Evolutionary conservation across 2,797 vertebrate genomes (phyloP).

Genomic region (Aldrovandia affinis): DNA sequence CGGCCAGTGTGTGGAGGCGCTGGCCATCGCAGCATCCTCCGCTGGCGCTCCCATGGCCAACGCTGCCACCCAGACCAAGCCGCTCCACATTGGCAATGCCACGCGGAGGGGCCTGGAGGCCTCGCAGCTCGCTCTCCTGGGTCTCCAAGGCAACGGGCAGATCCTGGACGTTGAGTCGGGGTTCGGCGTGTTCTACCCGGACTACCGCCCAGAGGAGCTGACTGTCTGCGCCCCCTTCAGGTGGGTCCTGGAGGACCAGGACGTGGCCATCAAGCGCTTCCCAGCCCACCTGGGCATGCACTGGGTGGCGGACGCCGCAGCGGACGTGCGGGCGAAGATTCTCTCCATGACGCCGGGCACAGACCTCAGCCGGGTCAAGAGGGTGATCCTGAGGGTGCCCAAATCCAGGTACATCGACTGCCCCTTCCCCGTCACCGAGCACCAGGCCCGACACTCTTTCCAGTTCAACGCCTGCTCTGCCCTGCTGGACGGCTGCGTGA

Average conservation of each 20-base stretch:
- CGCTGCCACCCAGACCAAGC: constrained; percentile 91
- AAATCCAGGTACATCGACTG: constrained; percentile 84
- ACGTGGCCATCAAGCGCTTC: constrained; percentile 87
- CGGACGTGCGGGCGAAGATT: constrained; percentile 72
- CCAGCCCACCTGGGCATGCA: constrained; percentile 91
- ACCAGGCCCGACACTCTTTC: constrained; percentile 92
- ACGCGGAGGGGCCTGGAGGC: constrained; percentile 86
- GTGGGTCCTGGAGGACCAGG: constrained; percentile 88
- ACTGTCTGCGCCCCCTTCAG: constrained; percentile 65
- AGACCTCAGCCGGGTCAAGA: constrained; percentile 67
- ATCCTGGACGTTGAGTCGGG: constrained; percentile 80
- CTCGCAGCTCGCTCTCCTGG: constrained; percentile 78
- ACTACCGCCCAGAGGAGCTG: constrained; percentile 78
- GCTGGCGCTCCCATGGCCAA: constrained; percentile 91
- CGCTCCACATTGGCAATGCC: constrained; percentile 88
- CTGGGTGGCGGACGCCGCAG: constrained; percentile 87
- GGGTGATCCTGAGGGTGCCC: constrained; percentile 80
- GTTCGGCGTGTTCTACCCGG: constrained; percentile 80
- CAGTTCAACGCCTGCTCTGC: constrained; percentile 86
- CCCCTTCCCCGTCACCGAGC: constrained; percentile 80
- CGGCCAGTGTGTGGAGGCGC: constrained; percentile 75
- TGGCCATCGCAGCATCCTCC: constrained; percentile 89
- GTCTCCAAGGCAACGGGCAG: constrained; percentile 83
- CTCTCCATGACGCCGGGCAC: constrained; percentile 44
- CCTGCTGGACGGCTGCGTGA: constrained; percentile 80